Evolutionary conservation across 2,113 vertebrate genomes (phyloP), one percentile per base, ranked within the genome.

Genomic region (Mohoua ochrocephala): DNA sequence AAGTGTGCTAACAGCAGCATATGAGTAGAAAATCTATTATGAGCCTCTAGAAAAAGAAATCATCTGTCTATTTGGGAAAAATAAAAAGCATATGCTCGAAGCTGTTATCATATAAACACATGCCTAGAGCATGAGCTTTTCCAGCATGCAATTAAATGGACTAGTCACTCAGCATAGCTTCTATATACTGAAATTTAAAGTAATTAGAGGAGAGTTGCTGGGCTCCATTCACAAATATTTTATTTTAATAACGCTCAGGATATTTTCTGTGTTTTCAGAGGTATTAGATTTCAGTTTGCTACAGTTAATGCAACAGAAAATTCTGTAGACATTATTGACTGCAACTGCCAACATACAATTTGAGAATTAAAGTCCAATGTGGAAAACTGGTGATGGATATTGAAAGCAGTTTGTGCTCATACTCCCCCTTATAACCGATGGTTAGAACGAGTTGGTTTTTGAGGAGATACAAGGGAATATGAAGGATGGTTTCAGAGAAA

Each of bases 21-120:
- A 75, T 8, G 23, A 87, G 64, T 28, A 80, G 75, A 84, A 95
- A 93, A 80, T 7, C 22, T 59, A 69, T 50, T 65, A 42, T 18
- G 26, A 50, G 23, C 33, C 35, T 61, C 21, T 12, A 65, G 50
- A 7, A 70, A 87, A 84, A 69, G 50, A 84, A 84, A 35, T 41
- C 3, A 35, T 67, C 71, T 78, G 39, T 71, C 71, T 91, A 23
- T 67, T 60, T 77, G 64, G 71, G 73, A 92, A 84, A 95, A 94
- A 94, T 93, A 86, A 74, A 95, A 90, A 81, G 39, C 85, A 86
- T 88, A 78, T 97, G 90, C 52, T 78, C 75, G 71, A 83, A 95
- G 68, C 37, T 89, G 86, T 88, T 86, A 78, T 84, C 86, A 44
- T 92, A 92, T 93, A 95, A 93, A 94, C 85, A 95, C 81, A 28